Base-by-base conservation (phyloP, 2,888 invertebrate species). In the Platycheirus albimanus region DNA sequence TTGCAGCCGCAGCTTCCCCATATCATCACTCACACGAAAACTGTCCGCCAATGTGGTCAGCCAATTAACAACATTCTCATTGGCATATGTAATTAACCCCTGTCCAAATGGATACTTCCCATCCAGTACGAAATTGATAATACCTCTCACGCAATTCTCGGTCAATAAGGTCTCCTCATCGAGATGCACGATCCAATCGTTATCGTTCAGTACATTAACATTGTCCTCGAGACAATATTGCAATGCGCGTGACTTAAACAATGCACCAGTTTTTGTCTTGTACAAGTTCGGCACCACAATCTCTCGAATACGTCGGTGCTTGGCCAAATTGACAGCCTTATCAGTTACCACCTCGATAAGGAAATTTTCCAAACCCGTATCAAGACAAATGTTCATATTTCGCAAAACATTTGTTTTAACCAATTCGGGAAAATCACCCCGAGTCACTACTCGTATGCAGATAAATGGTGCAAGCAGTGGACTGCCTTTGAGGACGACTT, bases 61-160 rank as follows among this genome's bases (percentile, higher is more conserved):
- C 98, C 98, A 98, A 90, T 99, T 99, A 64, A 98, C 97, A 85
- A 99, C 95, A 89, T 97, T 95, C 91, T 98, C 98, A 91, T 98
- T 98, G 4, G 98, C 98, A 92, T 99, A 99, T 2, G 98, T 98
- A 81, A 98, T 98, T 61, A 98, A 92, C 3, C 98, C 98, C 92
- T 99, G 99, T 0, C 98, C 98, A 91, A 98, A 98, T 83, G 97
- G 96, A 91, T 98, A 96, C 89, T 96, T 97, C 0, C 98, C 98
- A 91, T 98, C 97, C 86, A 95, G 92, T 19, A 98, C 97, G 92
- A 99, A 99, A 90, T 99, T 99, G 43, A 99, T 92, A 87, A 99
- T 95, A 8, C 98, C 98, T 66, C 95, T 93, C 58, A 98, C 94
- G 49, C 97, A 95, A 90, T 98, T 97, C 88, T 97, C 97, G 5